A percentile compares a stretch with the other conserved stretches of the same genome.
Conservation (phyloP, 2,888 invertebrate species). For the Chloroclysta siterata region DNA sequence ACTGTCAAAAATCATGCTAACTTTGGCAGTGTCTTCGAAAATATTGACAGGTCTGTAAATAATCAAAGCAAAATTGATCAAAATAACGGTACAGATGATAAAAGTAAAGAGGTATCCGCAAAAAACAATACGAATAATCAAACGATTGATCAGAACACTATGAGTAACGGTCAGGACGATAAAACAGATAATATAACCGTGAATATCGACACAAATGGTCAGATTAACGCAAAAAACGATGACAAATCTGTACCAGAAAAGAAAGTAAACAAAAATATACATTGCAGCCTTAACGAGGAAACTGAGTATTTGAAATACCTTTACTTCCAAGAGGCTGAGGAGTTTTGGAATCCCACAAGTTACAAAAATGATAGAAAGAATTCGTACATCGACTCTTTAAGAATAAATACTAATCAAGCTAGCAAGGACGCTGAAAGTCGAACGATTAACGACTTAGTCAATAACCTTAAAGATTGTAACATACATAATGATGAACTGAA, state of each 20-base stretch:
- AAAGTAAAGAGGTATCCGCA: not conserved
- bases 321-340: conserved; percentile 25
- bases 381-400: not conserved
- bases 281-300: conserved; percentile 3
- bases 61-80: not conserved
- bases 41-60: not conserved
- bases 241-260: conserved; percentile 2
- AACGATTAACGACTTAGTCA: not conserved
- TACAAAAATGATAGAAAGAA: not conserved
- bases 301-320: conserved; percentile 20
- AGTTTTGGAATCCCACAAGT: conserved; percentile 19
- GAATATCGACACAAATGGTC: not conserved
- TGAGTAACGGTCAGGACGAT: not conserved
- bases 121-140: not conserved
- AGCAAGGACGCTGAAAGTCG: not conserved
- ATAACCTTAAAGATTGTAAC: not conserved
- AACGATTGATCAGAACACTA: not conserved
- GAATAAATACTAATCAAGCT: not conserved
- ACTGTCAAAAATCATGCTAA: not conserved
- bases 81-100: not conserved
- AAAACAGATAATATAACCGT: not conserved
- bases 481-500: not conserved
- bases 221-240: not conserved
- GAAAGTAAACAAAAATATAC: conserved; percentile 12
- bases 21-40: not conserved